Percentiles rank a stretch among this genome's conserved stretches.
Evolutionary conservation across 2,113 vertebrate species (phyloP).

Genomic region (Heterotis niloticus): DNA sequence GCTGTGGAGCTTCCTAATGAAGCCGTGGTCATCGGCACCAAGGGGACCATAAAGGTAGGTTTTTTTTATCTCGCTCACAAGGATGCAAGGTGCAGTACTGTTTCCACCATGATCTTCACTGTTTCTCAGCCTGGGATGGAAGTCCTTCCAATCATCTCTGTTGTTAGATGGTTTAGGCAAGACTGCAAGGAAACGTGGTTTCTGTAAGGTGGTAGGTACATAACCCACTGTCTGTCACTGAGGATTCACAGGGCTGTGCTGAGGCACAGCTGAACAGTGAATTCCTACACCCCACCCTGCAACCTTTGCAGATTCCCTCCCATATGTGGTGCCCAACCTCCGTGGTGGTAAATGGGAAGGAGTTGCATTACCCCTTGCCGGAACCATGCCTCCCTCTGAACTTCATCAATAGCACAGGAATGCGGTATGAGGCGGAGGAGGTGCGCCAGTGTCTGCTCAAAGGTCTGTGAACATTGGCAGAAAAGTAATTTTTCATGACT

Average conservation of each 20-base stretch:
- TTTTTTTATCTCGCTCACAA: neutral
- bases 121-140: neutral
- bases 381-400: slow-evolving; percentile 60
- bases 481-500: neutral
- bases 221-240: neutral
- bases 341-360: slow-evolving; percentile 62
- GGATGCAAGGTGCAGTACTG: no score
- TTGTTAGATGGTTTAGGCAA: no score
- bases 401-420: slow-evolving; percentile 62
- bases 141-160: neutral
- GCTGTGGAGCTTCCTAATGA: slow-evolving; percentile 55
- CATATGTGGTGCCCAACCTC: slow-evolving; percentile 72
- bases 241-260: no score
- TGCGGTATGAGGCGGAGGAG: slow-evolving; percentile 76
- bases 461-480: slow-evolving; percentile 52
- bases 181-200: neutral
- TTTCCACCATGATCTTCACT: neutral
- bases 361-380: slow-evolving; percentile 63
- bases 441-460: slow-evolving; percentile 74
- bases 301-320: slow-evolving; percentile 57
- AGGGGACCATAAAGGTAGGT: slow-evolving; percentile 68
- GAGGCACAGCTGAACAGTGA: neutral
- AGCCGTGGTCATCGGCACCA: slow-evolving; percentile 62
- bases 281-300: neutral
- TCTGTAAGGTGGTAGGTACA: neutral